A percentile compares a stretch with the other conserved stretches of the same genome.
phyloP scores from a whole-genome alignment of 2,888 invertebrate genomes.

The Tachina grossa region DNA sequence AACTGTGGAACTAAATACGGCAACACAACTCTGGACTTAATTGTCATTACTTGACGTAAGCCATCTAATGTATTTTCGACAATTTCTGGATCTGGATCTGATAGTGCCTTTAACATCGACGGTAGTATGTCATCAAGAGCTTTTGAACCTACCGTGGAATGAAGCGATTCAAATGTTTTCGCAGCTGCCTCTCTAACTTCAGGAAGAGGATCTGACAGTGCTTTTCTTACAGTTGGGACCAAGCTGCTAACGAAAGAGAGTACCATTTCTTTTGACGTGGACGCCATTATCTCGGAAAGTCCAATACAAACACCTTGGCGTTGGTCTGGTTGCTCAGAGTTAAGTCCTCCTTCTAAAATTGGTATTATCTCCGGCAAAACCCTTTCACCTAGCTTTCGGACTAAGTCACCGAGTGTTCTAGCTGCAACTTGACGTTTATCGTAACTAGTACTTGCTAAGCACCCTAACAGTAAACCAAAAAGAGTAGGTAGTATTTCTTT shows the following conservation, averaged over 20 bases:
- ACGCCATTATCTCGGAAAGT: constrained; percentile 98
- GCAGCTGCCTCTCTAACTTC: constrained; percentile 98
- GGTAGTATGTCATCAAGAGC: constrained; percentile 99
- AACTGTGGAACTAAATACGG: constrained; percentile 98
- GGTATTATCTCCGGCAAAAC: constrained; percentile 99
- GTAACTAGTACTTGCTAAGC: constrained; percentile 97
- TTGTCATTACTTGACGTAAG: constrained; percentile 97
- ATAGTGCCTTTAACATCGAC: constrained; percentile 90
- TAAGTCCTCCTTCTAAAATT: constrained; percentile 95
- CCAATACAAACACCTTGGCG: constrained; percentile 99
- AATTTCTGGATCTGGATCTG: constrained; percentile 89
- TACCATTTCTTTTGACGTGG: constrained; percentile 97
- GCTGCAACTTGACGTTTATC: constrained; percentile 99
- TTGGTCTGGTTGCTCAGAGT: constrained; percentile 96
- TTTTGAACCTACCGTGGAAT: constrained; percentile 95
- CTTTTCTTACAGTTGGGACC: constrained; percentile 96
- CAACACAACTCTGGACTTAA: constrained; percentile 96
- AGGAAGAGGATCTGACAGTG: constrained; percentile 95
- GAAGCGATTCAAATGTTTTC: constrained; percentile 97
- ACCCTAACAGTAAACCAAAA: constrained; percentile 95
- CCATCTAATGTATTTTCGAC: constrained; percentile 98
- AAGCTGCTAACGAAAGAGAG: constrained; percentile 93
- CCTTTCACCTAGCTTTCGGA: constrained; percentile 97
- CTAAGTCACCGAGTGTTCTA: constrained; percentile 97
- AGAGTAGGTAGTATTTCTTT: constrained; percentile 97